Base-by-base conservation (phyloP, 2,113 vertebrate species). In the Osmerus eperlanus region DNA sequence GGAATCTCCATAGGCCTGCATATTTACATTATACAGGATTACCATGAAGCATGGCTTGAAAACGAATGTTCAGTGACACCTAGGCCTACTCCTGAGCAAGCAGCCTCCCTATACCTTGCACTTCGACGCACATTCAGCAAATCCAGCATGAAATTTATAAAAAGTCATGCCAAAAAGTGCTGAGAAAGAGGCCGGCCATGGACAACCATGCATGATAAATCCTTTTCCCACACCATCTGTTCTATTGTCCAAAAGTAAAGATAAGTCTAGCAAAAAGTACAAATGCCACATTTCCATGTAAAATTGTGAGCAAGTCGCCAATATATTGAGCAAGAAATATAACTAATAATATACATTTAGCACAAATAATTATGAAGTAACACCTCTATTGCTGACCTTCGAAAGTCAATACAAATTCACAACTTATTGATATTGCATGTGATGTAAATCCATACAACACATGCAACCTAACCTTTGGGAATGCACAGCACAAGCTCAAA, bases 181-280 rank as follows among this genome's bases (percentile, higher is more conserved):
- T 80, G 80, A 85, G 85, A 78, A 82, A 83, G 81, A 77, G 81
- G 82, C 85, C 83, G 83, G 79, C 77, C 68, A 77, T 60, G 76
- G 87, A 87, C 86, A 72, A 76, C 74, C 88, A 83, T 77, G 86
- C 85, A 84, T 84, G 82, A 80, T 84, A 86, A 90, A 90, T 89
- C 85, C 83, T 83, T 79, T 82, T 68, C 84, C 83, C 84, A 81
- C 82, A 81, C 84, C 88, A 89, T 89, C 86, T 87, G 83, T 73
- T 87, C 81, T 56, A 86, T 88, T 86, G 86, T 88, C 80, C 82
- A 79, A 78, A 79, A 87, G 83, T 83, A 83, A 84, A 87, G 88
- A 88, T 87, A 87, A 85, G 86, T 85, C 77, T 83, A 74, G 78
- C 83, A 79, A 64, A 32, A 69, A 76, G 77, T 54, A 68, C 77